phyloP scores from a whole-genome alignment of 2,113 vertebrate species.

The Galbula dea region DNA sequence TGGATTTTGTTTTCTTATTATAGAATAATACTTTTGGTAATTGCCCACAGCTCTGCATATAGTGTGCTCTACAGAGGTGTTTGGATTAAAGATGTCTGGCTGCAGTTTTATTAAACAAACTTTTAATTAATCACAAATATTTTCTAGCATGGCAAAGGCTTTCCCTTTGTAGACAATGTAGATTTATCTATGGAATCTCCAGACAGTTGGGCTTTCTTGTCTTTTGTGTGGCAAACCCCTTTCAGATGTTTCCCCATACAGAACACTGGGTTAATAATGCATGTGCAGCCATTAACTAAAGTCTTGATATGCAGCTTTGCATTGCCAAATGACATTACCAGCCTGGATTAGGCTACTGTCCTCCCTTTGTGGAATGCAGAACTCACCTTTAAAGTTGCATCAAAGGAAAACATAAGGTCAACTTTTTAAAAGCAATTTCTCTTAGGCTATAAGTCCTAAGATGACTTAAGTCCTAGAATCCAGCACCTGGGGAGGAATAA shows the following conservation, averaged over 20 bases:
- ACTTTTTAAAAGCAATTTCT: not conserved
- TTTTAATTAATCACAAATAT: conserved; percentile 52
- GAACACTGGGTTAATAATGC: not conserved
- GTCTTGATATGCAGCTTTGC: not conserved
- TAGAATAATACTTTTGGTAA: not conserved
- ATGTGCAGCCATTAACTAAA: not conserved
- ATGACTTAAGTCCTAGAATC: too few species aligned
- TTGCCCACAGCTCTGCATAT: conserved; percentile 12
- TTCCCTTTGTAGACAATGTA: not conserved
- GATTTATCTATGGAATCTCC: conserved; percentile 38
- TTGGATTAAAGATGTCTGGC: conserved; percentile 48
- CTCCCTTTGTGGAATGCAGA: not conserved
- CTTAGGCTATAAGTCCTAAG: too few species aligned
- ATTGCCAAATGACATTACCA: not conserved
- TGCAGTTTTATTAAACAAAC: conserved; percentile 42
- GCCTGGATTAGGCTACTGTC: not conserved
- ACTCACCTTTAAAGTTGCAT: not conserved
- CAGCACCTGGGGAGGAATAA: too few species aligned
- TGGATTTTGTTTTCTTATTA: conserved; percentile 17
- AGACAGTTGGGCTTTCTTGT: not conserved
- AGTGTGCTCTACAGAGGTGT: conserved; percentile 13
- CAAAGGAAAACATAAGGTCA: not conserved
- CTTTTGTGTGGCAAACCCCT: not conserved
- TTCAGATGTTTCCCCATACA: not conserved
- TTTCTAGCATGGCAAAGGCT: conserved; percentile 1